Conservation (phyloP, 1,140 invertebrate species). For the Helicoverpa armigera region DNA sequence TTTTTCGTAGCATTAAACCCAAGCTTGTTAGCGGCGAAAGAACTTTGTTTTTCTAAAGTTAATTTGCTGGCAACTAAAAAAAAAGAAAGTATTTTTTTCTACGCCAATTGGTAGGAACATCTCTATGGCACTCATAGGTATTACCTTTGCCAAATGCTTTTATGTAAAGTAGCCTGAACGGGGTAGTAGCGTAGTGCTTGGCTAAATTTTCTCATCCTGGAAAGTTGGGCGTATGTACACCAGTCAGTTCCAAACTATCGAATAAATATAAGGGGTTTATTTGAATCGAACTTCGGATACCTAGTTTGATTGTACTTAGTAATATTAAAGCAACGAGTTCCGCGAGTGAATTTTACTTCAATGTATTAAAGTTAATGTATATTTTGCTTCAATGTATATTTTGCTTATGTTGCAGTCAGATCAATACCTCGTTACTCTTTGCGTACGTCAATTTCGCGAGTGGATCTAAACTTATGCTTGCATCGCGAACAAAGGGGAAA, state of each 20-base stretch:
- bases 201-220: conserved; percentile 27
- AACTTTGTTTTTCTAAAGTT: conserved; percentile 37
- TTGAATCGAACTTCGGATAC: conserved; percentile 14
- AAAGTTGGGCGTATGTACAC: conserved; percentile 16
- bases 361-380: not conserved
- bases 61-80: not conserved
- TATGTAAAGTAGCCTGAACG: conserved; percentile 41
- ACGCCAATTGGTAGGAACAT: conserved; percentile 2
- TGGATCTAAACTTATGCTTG: not conserved
- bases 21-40: conserved; percentile 30
- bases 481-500: not conserved
- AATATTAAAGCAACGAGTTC: not conserved
- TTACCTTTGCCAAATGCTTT: conserved; percentile 44
- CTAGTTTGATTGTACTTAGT: conserved; percentile 7
- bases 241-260: conserved; percentile 19
- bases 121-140: conserved; percentile 36
- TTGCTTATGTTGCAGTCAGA: not conserved
- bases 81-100: conserved; percentile 9
- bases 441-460: not conserved
- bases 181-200: conserved; percentile 20
- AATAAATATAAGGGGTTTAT: conserved; percentile 33
- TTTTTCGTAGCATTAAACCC: conserved; percentile 6
- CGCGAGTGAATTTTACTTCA: not conserved
- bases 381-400: not conserved
- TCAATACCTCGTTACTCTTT: not conserved